Conservation (phyloP, 2,888 invertebrate species). For the Ichneumoninae sp. region DNA sequence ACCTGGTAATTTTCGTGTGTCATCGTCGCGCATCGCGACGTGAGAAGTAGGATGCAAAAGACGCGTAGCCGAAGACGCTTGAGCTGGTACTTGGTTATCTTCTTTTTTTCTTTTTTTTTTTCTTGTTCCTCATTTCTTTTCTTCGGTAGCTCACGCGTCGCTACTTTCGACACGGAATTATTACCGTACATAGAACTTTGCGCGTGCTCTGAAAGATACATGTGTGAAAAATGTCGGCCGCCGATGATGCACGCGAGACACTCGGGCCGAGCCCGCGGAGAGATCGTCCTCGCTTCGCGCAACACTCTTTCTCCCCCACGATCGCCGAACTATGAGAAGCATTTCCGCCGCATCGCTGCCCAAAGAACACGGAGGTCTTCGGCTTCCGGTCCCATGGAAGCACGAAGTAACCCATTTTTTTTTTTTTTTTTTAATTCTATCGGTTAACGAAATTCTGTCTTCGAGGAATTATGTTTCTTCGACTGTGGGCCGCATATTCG, state of each 20-base stretch:
- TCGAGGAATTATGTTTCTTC: constrained; percentile 39
- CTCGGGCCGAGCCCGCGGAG: constrained; percentile 42
- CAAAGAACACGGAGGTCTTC: constrained; percentile 57
- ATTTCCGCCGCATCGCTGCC: constrained; percentile 75
- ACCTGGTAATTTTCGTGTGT: constrained; percentile 61
- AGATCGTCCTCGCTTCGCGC: constrained; percentile 56
- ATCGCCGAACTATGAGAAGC: constrained; percentile 74
- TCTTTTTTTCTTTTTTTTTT: neutral
- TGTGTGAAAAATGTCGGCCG: constrained; percentile 29
- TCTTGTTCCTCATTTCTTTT: constrained; percentile 17
- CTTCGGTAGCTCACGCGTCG: constrained; percentile 55
- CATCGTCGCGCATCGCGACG: constrained; percentile 52
- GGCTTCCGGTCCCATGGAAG: constrained; percentile 55
- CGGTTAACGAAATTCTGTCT: constrained; percentile 17
- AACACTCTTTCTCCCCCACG: constrained; percentile 13
- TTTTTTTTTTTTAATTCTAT: constrained; percentile 19
- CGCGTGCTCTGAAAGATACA: constrained; percentile 59
- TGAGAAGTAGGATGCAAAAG: constrained; percentile 37
- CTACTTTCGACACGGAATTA: constrained; percentile 63
- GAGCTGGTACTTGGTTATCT: neutral
- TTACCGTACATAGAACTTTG: constrained; percentile 49
- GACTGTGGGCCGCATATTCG: constrained; percentile 19
- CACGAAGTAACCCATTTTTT: constrained; percentile 63
- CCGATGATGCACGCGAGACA: constrained; percentile 56
- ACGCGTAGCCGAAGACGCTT: neutral